Evolutionary conservation across 2,797 vertebrate genomes (phyloP), one percentile per base, ranked within the genome.

Genomic region (Amblyopsis hoosieri): DNA sequence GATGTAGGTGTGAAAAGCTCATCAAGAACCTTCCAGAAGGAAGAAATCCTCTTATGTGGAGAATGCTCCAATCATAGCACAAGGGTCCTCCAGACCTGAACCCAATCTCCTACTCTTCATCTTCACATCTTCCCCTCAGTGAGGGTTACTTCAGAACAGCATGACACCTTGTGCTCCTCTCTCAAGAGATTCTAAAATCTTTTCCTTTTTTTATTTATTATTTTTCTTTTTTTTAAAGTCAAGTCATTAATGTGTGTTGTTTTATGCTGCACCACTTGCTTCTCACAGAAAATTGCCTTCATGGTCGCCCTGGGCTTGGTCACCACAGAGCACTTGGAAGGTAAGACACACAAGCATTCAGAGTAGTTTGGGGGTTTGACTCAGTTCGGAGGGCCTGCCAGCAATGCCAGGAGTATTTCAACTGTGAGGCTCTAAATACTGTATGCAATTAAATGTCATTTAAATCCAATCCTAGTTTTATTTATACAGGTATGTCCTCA

Each of bases 291-390:
- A 96, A 94, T 98, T 49, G 94, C 96, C 91, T 99, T 99, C 91
- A 99, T 99, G 97, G 96, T 98, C 12, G 93, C 96, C 0, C 91
- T 99, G 6, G 97, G 97, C 81, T 93, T 99, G 76, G 96, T 99
- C 68, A 99, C 97, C 37, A 96, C 95, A 0, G 96, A 99, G 48
- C 96, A 97, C 57, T 81, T 98, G 89, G 97, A 99, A 93, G 97
- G 97, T 99, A 42, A 42, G 37, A 42, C 7, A 42, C 7, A 29
- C 23, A 29, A 29, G 23, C 23, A 42, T 42, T 33, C 29, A 33
- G 1, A 31, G n/a, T 7, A 33, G 15, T 12, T 17, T 57, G 55
- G 23, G 23, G 23, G 23, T 29, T 29, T 29, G 23, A 29, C 23
- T 45, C 37, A 9, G 37, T 42, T 42, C 2, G 1, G 10, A 12